Evolutionary conservation across 1,140 invertebrate species (phyloP).

Genomic region (Halyomorpha halys): DNA sequence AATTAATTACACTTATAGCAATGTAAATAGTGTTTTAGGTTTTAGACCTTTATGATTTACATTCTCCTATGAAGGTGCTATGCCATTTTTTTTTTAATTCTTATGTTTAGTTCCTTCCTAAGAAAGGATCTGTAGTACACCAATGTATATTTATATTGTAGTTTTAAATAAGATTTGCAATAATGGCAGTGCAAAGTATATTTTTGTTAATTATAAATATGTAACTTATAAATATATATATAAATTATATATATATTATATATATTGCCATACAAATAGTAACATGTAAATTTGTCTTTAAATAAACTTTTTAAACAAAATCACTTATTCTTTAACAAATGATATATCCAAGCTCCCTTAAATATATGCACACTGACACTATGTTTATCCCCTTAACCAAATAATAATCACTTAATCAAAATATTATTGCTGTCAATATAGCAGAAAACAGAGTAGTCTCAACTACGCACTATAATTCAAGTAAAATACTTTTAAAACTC

Average conservation of each 20-base stretch:
- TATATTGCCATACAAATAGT: constrained; percentile 3
- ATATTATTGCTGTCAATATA: no score
- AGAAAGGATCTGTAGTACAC: constrained; percentile 11
- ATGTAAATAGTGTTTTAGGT: constrained; percentile 12
- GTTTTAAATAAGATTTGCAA: constrained; percentile 12
- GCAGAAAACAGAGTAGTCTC: no score
- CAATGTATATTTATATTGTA: constrained; percentile 16
- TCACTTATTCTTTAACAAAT: no score
- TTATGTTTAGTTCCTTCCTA: background rate
- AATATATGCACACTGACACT: no score
- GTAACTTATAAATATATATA: constrained; percentile 4
- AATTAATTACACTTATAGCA: constrained; percentile 16
- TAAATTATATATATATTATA: background rate
- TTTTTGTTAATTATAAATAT: constrained; percentile 9
- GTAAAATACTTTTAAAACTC: no score
- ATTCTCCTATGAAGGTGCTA: constrained; percentile 13
- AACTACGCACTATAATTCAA: no score
- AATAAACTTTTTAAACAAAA: constrained; percentile 1
- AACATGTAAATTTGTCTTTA: constrained; percentile 5
- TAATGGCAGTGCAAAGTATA: constrained; percentile 15
- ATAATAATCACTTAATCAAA: no score
- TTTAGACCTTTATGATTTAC: background rate
- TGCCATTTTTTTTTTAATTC: constrained; percentile 7
- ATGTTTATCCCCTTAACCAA: no score
- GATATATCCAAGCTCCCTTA: no score